phyloP scores from a whole-genome alignment of 2,888 invertebrate genomes.

The Coenonympha glycerion region DNA sequence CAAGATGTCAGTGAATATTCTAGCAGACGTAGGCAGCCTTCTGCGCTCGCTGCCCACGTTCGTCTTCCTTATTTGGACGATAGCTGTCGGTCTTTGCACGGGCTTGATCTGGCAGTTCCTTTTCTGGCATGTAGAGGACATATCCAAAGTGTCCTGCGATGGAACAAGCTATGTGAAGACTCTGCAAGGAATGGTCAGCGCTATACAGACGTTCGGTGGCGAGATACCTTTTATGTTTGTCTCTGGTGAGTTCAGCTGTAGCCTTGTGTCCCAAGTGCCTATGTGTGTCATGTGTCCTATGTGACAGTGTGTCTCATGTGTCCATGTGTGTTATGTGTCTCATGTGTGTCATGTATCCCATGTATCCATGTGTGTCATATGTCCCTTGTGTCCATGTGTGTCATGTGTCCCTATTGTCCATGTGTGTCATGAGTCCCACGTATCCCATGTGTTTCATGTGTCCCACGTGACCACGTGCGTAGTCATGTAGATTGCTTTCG shows the following conservation, averaged over 20 bases:
- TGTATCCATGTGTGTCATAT: no score
- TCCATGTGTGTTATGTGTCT: no score
- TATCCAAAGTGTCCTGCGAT: slow-evolving; percentile 70
- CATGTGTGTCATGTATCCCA: no score
- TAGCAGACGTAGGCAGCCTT: slow-evolving; percentile 81
- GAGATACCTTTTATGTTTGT: slow-evolving; percentile 92
- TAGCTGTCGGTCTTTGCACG: slow-evolving; percentile 87
- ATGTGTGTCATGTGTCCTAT: no score
- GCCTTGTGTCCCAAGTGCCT: no score
- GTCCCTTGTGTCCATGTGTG: no score
- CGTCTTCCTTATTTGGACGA: slow-evolving; percentile 86
- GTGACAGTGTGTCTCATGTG: no score
- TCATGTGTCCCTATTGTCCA: no score
- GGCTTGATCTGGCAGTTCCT: slow-evolving; percentile 92
- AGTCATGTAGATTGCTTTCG: no score
- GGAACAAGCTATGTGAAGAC: slow-evolving; percentile 79
- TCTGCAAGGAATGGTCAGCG: slow-evolving; percentile 82
- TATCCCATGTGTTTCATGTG: no score
- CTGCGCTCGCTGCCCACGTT: slow-evolving; percentile 80
- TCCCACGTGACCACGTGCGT: no score
- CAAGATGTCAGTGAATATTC: slow-evolving; percentile 79
- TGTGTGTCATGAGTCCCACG: no score
- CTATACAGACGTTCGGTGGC: slow-evolving; percentile 87
- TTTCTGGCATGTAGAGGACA: slow-evolving; percentile 88
- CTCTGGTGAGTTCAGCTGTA: slow-evolving; percentile 73